Evolutionary conservation across 2,113 vertebrate genomes (phyloP).

Genomic region (Rhinichthys klamathensis): DNA sequence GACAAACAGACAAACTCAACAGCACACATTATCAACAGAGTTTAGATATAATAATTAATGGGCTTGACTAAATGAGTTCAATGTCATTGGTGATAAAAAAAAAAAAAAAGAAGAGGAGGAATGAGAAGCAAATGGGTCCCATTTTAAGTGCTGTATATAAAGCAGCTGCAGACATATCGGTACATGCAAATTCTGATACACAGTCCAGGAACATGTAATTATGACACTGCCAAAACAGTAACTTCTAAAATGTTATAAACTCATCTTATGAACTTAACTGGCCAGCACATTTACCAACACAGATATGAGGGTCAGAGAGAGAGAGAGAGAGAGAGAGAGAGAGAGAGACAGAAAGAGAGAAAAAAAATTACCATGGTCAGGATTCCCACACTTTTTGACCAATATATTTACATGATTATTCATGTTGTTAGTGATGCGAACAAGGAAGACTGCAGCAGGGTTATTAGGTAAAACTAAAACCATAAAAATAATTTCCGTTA

Average conservation of each 20-base stretch:
- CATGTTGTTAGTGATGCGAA: not conserved
- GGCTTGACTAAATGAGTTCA: not conserved
- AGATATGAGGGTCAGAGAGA: not conserved
- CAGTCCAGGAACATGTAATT: not conserved
- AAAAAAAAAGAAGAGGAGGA: not conserved
- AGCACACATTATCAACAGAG: not conserved
- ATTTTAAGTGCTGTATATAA: not conserved
- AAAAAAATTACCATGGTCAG: no score
- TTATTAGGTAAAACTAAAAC: no score
- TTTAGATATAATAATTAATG: conserved; percentile 3
- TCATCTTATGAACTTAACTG: no score
- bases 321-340: not conserved
- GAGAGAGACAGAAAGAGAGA: not conserved
- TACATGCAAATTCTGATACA: not conserved
- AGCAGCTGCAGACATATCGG: not conserved
- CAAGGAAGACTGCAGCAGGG: no score
- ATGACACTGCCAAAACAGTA: not conserved
- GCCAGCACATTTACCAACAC: not conserved
- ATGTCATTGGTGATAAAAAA: not conserved
- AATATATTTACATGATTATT: not conserved
- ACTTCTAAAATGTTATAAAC: not conserved
- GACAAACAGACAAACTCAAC: not conserved
- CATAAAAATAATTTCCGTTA: no score
- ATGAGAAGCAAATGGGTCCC: not conserved
- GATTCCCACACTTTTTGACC: no score